A percentile compares a stretch with the other conserved stretches of the same genome.
phyloP scores from a whole-genome alignment of 2,888 invertebrate genomes.

The Meteorus cinctellus region DNA sequence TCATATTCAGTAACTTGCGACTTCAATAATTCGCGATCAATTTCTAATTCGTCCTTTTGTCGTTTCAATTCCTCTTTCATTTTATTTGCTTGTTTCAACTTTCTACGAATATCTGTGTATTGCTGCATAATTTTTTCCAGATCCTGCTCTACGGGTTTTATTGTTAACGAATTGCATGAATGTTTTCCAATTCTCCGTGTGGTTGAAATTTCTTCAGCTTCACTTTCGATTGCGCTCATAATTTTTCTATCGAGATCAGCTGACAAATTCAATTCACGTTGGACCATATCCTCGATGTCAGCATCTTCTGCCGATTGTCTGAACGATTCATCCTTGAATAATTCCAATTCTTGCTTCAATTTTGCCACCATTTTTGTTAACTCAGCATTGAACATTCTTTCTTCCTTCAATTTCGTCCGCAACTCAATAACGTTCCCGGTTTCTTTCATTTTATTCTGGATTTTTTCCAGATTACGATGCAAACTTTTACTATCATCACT shows the following conservation, averaged over 20 bases:
- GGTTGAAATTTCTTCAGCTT: constrained; percentile 57
- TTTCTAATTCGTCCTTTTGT: constrained; percentile 65
- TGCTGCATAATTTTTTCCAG: constrained; percentile 56
- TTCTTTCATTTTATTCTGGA: constrained; percentile 76
- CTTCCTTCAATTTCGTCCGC: constrained; percentile 76
- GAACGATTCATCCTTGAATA: constrained; percentile 52
- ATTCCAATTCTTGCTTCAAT: constrained; percentile 63
- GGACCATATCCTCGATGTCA: constrained; percentile 73
- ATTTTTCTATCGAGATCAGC: constrained; percentile 78
- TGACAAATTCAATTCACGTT: constrained; percentile 78
- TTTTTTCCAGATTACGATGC: constrained; percentile 75
- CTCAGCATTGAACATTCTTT: constrained; percentile 73
- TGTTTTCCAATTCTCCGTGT: constrained; percentile 50
- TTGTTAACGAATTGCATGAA: constrained; percentile 53
- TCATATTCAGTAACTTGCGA: constrained; percentile 69
- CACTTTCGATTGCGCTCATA: constrained; percentile 76
- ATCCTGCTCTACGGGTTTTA: constrained; percentile 54
- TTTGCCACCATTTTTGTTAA: constrained; percentile 67
- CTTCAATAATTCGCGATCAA: constrained; percentile 64
- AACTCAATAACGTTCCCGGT: constrained; percentile 78
- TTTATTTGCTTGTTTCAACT: constrained; percentile 59
- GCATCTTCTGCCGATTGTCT: constrained; percentile 58
- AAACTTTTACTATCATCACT: constrained; percentile 76
- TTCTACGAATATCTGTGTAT: constrained; percentile 53
- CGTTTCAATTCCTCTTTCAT: constrained; percentile 63